phyloP scores from a whole-genome alignment of 2,888 invertebrate species.

The Dascillus cervinus region DNA sequence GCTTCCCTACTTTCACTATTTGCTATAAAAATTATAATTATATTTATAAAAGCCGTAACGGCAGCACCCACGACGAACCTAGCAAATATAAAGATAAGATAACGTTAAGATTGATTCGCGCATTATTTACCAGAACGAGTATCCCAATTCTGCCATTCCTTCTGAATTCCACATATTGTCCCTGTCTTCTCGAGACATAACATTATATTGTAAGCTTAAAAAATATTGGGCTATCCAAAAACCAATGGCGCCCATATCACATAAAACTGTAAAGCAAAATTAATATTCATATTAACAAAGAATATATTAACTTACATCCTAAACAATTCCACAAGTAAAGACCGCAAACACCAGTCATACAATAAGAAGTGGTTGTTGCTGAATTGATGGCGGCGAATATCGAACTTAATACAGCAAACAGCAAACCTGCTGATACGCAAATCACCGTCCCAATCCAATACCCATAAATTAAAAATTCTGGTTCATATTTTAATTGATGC shows the following conservation, averaged over 20 bases:
- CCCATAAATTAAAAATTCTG: conserved; percentile 57
- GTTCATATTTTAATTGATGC: conserved; percentile 54
- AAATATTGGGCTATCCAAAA: conserved; percentile 83
- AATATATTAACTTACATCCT: conserved; percentile 65
- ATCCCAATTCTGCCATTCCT: conserved; percentile 72
- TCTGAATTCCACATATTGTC: conserved; percentile 77
- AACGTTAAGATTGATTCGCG: not conserved
- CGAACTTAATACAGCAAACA: conserved; percentile 62
- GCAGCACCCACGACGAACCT: conserved; percentile 69
- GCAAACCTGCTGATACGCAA: conserved; percentile 59
- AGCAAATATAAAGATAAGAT: conserved; percentile 22
- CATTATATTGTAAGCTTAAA: conserved; percentile 71
- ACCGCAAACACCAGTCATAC: conserved; percentile 60
- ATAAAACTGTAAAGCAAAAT: conserved; percentile 54
- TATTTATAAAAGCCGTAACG: conserved; percentile 62
- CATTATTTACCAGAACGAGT: conserved; percentile 71
- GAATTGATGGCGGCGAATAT: conserved; percentile 74
- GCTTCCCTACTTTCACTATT: conserved; percentile 57
- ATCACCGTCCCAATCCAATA: conserved; percentile 72
- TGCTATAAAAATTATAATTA: conserved; percentile 64
- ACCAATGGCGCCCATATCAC: conserved; percentile 65
- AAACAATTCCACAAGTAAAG: conserved; percentile 70
- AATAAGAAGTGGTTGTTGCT: conserved; percentile 63
- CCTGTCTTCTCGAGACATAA: conserved; percentile 71
- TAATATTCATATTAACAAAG: not conserved